Conservation (phyloP, 1,140 invertebrate species). For the Zaprionus gabonicus region DNA sequence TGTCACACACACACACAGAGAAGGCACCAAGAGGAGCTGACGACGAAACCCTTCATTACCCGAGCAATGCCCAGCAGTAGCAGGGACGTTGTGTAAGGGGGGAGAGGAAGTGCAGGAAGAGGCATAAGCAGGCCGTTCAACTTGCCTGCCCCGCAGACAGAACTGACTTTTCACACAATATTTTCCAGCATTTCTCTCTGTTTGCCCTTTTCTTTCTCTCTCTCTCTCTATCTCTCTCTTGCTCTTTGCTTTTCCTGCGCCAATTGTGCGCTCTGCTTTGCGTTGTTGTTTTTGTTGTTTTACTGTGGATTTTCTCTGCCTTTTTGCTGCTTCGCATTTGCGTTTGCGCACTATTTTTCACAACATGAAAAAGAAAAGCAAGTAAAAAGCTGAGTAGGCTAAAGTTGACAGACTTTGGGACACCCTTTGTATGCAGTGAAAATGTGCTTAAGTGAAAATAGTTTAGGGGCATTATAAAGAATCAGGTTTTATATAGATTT, state of each 20-base stretch:
- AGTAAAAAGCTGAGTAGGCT: not conserved
- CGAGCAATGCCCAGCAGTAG: constrained; percentile 46
- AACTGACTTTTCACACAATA: constrained; percentile 73
- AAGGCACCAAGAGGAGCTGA: constrained; percentile 49
- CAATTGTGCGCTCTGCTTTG: constrained; percentile 16
- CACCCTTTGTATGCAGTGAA: not conserved
- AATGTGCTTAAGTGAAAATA: too few relatives aligned
- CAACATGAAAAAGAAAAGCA: constrained; percentile 59
- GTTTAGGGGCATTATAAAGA: too few relatives aligned
- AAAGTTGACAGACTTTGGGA: not conserved
- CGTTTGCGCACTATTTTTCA: constrained; percentile 80
- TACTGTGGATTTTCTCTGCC: constrained; percentile 50
- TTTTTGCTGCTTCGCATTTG: constrained; percentile 70
- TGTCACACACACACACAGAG: constrained; percentile 26
- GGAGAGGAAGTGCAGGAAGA: not conserved
- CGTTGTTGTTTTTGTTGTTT: constrained; percentile 18
- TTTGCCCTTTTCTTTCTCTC: constrained; percentile 56
- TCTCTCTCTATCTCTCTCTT: constrained; percentile 6
- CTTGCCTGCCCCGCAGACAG: constrained; percentile 50
- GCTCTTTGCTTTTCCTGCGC: constrained; percentile 40
- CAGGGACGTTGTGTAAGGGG: not conserved
- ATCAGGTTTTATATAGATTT: too few relatives aligned
- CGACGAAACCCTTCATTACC: constrained; percentile 71
- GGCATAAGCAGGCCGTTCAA: constrained; percentile 72
- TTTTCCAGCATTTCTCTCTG: constrained; percentile 65